Evolutionary conservation across 2,888 invertebrate genomes (phyloP), one percentile per base, ranked within the genome.

Genomic region (Limnephilus rhombicus): DNA sequence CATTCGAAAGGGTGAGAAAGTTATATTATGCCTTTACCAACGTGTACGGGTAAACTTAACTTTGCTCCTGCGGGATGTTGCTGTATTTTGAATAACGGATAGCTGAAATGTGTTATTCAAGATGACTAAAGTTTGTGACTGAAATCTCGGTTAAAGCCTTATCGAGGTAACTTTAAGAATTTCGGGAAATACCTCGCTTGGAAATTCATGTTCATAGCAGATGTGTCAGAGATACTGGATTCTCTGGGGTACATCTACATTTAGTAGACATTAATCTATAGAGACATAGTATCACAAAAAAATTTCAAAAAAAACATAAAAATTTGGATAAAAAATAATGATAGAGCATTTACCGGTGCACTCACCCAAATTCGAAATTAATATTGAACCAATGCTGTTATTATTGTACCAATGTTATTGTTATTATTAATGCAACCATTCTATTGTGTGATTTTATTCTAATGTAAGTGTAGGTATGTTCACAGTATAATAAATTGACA

Each of bases 51-150:
- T 83, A 34, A 83, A 37, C 37, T 41, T 5, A 37, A 41, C 24
- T 83, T 83, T 37, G 34, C 15, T 83, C 83, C 18, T 37, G 24
- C 41, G 34, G 83, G 24, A 41, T 34, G 83, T 37, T 11, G 83
- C 37, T 83, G 34, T 83, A 41, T 83, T 37, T 83, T 37, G 34
- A 24, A 83, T 83, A 83, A 34, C 34, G 83, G 85, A 86, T 41
- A 29, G 45, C 85, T 41, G 85, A 41, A 86, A 86, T 45, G n/a
- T 45, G 41, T 86, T 86, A 86, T 45, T 86, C 85, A 45, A 49
- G 85, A 49, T 49, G 85, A 86, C 29, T 45, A 86, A 86, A 86
- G 85, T 86, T 86, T 86, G 29, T n/a, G n/a, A 24, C 29, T 41
- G 49, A 86, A 86, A 86, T 86, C 45, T 86, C 45, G 85, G 85